Evolutionary conservation across 2,888 invertebrate genomes (phyloP).

Genomic region (Cephus sareptanus): DNA sequence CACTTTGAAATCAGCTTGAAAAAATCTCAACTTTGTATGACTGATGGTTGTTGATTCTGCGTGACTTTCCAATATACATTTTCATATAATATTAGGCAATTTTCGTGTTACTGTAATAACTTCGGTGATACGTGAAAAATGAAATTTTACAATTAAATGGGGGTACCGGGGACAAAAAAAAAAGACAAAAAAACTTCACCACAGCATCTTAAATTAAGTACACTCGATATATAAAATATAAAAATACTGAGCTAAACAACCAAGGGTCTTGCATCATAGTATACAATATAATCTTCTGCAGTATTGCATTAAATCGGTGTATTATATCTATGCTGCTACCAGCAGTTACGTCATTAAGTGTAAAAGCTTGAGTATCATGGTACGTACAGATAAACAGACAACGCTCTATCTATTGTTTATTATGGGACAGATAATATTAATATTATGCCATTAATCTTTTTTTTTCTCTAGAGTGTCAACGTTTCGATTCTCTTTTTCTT

Average conservation of each 20-base stretch:
- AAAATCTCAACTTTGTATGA: conserved; percentile 8
- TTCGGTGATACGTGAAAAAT: conserved; percentile 15
- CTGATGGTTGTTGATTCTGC: conserved; percentile 16
- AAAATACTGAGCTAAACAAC: conserved; percentile 63
- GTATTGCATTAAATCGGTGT: conserved; percentile 26
- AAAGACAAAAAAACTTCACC: conserved; percentile 37
- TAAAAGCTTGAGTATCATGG: conserved; percentile 63
- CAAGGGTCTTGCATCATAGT: conserved; percentile 28
- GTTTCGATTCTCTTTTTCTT: conserved; percentile 15
- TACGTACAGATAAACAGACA: conserved; percentile 59
- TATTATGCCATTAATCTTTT: conserved; percentile 38
- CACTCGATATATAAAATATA: conserved; percentile 56
- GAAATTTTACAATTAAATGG: conserved; percentile 35
- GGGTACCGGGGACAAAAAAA: conserved; percentile 41
- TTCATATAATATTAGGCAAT: conserved; percentile 39
- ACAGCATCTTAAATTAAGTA: conserved; percentile 60
- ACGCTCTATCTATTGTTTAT: conserved; percentile 53
- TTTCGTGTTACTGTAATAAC: conserved; percentile 14
- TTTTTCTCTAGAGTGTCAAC: conserved; percentile 36
- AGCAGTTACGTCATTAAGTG: conserved; percentile 55
- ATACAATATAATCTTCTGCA: conserved; percentile 17
- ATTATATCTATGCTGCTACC: conserved; percentile 41
- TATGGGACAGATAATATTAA: conserved; percentile 50
- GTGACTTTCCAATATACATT: conserved; percentile 43
- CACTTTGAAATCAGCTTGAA: conserved; percentile 21